Evolutionary conservation across 2,113 vertebrate genomes (phyloP).

Genomic region (Pituophis catenifer): DNA sequence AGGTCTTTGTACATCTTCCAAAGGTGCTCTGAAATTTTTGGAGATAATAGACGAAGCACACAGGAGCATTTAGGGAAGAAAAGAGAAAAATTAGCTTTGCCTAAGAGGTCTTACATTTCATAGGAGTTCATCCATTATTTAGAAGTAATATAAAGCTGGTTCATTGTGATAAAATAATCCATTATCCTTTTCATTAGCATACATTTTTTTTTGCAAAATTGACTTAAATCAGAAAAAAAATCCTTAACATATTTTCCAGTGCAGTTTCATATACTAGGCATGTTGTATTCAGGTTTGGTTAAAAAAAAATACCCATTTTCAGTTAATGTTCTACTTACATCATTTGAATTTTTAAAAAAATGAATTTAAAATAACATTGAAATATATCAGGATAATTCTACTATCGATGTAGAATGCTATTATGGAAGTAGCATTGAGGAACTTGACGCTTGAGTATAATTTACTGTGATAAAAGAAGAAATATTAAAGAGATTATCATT

Average conservation of each 20-base stretch:
- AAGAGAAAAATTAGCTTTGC: not conserved
- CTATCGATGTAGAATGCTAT: not conserved
- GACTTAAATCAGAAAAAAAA: not conserved
- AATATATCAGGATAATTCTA: slow-evolving; percentile 13
- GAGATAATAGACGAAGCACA: not conserved
- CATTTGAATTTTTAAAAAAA: not conserved
- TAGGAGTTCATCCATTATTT: not conserved
- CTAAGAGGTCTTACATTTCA: not conserved
- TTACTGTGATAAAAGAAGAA: not conserved
- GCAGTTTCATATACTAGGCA: not conserved
- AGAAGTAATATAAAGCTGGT: not conserved
- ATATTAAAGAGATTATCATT: not conserved
- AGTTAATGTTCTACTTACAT: not conserved
- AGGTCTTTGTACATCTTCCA: not conserved
- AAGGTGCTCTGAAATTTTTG: not conserved
- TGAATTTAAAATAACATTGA: not conserved
- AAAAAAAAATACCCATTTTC: not conserved
- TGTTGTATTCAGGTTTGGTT: not conserved
- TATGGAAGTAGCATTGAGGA: slow-evolving; percentile 10
- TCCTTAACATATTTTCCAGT: not conserved
- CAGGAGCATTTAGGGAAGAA: not conserved
- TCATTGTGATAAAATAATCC: not conserved
- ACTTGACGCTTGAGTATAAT: not conserved
- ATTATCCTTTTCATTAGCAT: not conserved
- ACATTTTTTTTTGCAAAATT: not conserved